Percentiles rank a stretch among this genome's conserved stretches.
Conservation (phyloP, 2,113 vertebrate genomes). For the Boulengeromyrus knoepffleri region DNA sequence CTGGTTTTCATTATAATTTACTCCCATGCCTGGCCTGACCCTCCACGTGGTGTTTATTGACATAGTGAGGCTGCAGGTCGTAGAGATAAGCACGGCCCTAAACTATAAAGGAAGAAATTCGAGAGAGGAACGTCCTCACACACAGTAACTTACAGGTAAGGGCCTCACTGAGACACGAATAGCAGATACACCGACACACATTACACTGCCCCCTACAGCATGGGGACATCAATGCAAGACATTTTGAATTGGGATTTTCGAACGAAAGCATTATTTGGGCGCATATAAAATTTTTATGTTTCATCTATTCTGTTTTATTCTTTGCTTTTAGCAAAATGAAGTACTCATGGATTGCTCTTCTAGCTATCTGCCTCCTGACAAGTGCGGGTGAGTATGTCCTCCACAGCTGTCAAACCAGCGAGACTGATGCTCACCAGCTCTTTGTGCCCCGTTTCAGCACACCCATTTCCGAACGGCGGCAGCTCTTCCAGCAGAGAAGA, state of each 20-base stretch:
- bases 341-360: conserved; percentile 39
- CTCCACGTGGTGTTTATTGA: conserved; percentile 75
- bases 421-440: neutral
- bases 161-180: neutral
- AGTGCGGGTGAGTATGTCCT: conserved; percentile 44
- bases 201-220: neutral
- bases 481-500: neutral
- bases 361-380: conserved; percentile 41
- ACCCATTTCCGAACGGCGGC: neutral
- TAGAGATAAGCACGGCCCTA: conserved; percentile 54
- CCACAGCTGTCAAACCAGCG: neutral
- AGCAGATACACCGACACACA: neutral
- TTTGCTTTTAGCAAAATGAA: conserved; percentile 40
- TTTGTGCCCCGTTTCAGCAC: neutral
- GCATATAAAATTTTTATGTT: neutral
- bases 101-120: conserved; percentile 54
- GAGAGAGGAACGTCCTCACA: conserved; percentile 36
- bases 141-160: conserved; percentile 39
- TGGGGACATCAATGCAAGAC: neutral
- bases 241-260: conserved; percentile 12
- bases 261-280: neutral
- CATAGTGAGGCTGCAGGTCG: conserved; percentile 56
- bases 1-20: neutral
- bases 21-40: conserved; percentile 41
- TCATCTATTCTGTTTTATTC: conserved; percentile 25